Base-by-base conservation (phyloP, 2,113 vertebrate genomes). In the Barbus barbus region DNA sequence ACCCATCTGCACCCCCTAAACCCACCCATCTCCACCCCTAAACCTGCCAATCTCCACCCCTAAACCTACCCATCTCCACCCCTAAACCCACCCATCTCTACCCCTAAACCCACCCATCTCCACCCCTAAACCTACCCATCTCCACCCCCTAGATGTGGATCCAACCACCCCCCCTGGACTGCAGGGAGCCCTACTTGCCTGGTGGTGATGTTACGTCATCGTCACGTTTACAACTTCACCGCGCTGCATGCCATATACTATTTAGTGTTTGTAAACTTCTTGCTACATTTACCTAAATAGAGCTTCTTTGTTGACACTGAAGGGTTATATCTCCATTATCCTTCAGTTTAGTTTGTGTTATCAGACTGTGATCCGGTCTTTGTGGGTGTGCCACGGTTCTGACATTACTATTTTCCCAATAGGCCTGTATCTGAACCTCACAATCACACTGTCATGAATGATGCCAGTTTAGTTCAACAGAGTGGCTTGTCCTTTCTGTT, bases 161-260 rank as follows among this genome's bases (percentile, higher is more conserved):
- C n/a, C n/a, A n/a, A n/a, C n/a, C n/a, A n/a, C n/a, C n/a, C n/a
- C n/a, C n/a, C n/a, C n/a, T n/a, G n/a, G n/a, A n/a, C n/a, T n/a
- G n/a, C n/a, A n/a, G n/a, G n/a, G n/a, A n/a, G n/a, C n/a, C n/a
- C n/a, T n/a, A n/a, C n/a, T n/a, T n/a, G n/a, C n/a, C 81, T 84
- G 84, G 31, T 41, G 67, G 53, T 48, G 67, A 89, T 80, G 14
- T 53, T 83, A 83, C 38, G 79, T 80, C 87, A 86, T 76, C 36
- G 9, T 22, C 48, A 53, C 73, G 24, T 65, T 60, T 24, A 41
- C 3, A 24, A 16, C 31, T 20, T 38, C 53, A 38, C 9, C 3
- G 20, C 7, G 13, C 75, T 61, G 24, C 46, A 22, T 53, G 8
- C 73, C 73, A 75, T 9, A 53, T 33, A 12, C 28, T 26, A 7